Percentiles rank a stretch among this genome's conserved stretches.
Evolutionary conservation across 2,888 invertebrate genomes (phyloP).

Genomic region (Protophormia terraenovae): DNA sequence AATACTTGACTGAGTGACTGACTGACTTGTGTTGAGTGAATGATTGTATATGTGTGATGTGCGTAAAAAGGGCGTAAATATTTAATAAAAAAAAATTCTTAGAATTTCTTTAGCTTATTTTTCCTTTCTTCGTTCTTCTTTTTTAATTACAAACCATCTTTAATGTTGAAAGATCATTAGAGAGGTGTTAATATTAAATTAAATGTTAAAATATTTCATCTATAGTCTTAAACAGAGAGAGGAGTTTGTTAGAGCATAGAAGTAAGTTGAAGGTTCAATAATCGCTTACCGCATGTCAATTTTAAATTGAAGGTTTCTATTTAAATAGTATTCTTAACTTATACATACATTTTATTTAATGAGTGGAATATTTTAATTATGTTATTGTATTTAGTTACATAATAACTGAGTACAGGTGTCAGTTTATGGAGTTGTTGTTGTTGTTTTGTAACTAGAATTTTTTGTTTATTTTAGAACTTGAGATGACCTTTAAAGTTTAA

Average conservation of each 20-base stretch:
- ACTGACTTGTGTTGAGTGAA: not conserved
- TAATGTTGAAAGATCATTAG: conserved; percentile 40
- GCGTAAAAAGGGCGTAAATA: conserved; percentile 49
- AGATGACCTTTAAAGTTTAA: not conserved
- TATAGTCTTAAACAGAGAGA: not conserved
- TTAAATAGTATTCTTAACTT: not conserved
- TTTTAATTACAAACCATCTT: conserved; percentile 60
- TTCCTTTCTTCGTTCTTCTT: conserved; percentile 58
- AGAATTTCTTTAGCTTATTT: conserved; percentile 48
- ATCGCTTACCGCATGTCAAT: no score
- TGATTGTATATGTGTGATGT: not conserved
- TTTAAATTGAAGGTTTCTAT: not conserved
- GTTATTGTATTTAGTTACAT: not conserved
- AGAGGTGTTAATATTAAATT: conserved; percentile 32
- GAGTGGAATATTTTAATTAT: not conserved
- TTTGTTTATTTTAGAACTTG: not conserved
- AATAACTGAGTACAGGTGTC: not conserved
- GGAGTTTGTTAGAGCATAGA: not conserved
- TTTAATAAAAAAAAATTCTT: conserved; percentile 6
- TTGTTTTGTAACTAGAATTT: not conserved
- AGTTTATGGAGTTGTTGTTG: not conserved
- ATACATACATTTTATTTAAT: not conserved
- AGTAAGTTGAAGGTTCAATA: not conserved
- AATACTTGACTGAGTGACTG: not conserved
- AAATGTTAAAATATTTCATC: not conserved